phyloP scores from a whole-genome alignment of 2,113 vertebrate species.

The Stigmatopora nigra region DNA sequence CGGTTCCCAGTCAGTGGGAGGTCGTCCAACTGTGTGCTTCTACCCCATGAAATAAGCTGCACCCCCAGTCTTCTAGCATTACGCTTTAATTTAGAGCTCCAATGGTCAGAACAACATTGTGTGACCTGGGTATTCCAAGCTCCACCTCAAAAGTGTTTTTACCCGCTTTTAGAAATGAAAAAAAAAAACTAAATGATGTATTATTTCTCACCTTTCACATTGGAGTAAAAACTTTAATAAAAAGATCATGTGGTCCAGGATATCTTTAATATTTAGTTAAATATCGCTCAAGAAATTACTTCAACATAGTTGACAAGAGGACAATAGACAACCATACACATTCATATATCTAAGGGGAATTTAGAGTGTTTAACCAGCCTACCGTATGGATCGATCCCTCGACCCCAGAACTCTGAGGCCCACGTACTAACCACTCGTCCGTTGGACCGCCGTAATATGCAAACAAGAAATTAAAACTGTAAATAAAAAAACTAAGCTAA shows the following conservation, averaged over 20 bases:
- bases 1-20: conserved; percentile 43
- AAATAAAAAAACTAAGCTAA: neutral
- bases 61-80: conserved; percentile 55
- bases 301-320: too few relatives aligned
- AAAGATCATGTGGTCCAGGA: too few relatives aligned
- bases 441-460: too few relatives aligned
- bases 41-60: conserved; percentile 65
- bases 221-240: neutral
- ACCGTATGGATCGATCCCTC: too few relatives aligned
- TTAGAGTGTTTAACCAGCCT: too few relatives aligned
- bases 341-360: too few relatives aligned
- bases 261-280: too few relatives aligned
- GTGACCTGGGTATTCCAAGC: conserved; percentile 49
- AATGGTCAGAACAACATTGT: conserved; percentile 53
- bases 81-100: conserved; percentile 65
- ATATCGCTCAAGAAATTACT: too few relatives aligned
- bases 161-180: conserved; percentile 16
- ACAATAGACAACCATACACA: too few relatives aligned
- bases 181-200: neutral
- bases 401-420: too few relatives aligned
- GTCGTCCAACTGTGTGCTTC: conserved; percentile 53
- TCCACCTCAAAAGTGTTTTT: conserved; percentile 30
- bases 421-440: too few relatives aligned
- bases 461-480: too few relatives aligned
- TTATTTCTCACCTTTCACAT: neutral